Conservation (phyloP, 2,888 invertebrate genomes). For the Caenorhabditis auriculariae region DNA sequence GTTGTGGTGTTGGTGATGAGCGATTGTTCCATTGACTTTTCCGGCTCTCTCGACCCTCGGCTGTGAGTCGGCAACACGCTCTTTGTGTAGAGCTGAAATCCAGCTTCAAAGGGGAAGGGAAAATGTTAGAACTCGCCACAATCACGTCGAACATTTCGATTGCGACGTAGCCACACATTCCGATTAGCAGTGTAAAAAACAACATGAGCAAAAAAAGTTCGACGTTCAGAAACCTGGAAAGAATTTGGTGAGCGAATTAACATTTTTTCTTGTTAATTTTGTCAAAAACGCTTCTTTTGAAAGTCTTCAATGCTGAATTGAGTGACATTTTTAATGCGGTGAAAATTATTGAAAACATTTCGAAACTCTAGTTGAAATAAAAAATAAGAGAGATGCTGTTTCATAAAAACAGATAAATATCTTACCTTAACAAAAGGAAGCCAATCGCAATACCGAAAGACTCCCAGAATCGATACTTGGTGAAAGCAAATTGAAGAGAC, state of each 20-base stretch:
- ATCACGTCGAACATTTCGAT: constrained; percentile 66
- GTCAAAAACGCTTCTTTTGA: too few relatives aligned
- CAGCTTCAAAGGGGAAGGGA: neutral
- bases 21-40: constrained; percentile 16
- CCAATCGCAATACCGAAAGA: constrained; percentile 84
- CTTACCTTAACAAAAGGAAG: constrained; percentile 77
- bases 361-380: neutral
- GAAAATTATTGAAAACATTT: too few relatives aligned
- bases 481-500: constrained; percentile 82
- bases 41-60: neutral
- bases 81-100: constrained; percentile 10
- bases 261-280: neutral
- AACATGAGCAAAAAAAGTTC: constrained; percentile 51
- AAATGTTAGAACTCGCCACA: constrained; percentile 21
- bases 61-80: constrained; percentile 10
- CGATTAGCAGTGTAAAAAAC: constrained; percentile 66
- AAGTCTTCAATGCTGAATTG: too few relatives aligned
- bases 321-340: too few relatives aligned
- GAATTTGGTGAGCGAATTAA: neutral
- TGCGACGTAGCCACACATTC: constrained; percentile 75
- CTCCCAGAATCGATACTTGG: constrained; percentile 89
- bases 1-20: too few relatives aligned
- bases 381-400: neutral
- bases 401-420: neutral
- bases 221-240: constrained; percentile 42